A percentile compares a stretch with the other conserved stretches of the same genome.
Conservation (phyloP, 2,113 vertebrate species). For the Pelusios castaneus region DNA sequence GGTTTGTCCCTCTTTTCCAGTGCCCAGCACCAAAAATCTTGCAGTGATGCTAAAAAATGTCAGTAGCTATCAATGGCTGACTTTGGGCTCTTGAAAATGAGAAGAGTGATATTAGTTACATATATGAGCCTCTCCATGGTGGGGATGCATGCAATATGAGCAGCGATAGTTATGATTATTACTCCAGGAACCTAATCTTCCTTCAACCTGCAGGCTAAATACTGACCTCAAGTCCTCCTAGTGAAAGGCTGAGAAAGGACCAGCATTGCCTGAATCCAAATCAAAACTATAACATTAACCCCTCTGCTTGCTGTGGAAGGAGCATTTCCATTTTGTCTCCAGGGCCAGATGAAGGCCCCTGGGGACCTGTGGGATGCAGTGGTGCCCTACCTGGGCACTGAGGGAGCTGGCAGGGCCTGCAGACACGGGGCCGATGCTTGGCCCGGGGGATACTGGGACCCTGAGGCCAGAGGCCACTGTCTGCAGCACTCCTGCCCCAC, state of each 20-base stretch:
- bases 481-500: too few relatives aligned
- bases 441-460: too few relatives aligned
- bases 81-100: fast-evolving
- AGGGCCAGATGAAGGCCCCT: too few relatives aligned
- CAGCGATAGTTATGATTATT: not conserved
- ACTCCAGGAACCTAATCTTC: not conserved
- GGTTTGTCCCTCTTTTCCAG: not conserved
- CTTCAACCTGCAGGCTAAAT: not conserved
- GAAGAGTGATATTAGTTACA: not conserved
- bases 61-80: not conserved
- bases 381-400: too few relatives aligned
- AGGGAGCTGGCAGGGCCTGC: too few relatives aligned
- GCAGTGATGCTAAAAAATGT: not conserved
- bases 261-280: fast-evolving
- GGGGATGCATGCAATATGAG: not conserved
- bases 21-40: not conserved
- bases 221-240: not conserved
- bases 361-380: too few relatives aligned
- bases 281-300: not conserved
- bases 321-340: not conserved
- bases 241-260: not conserved
- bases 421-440: too few relatives aligned
- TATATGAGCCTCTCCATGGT: not conserved
- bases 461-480: too few relatives aligned
- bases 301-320: fast-evolving